Percentiles rank a stretch among this genome's conserved stretches.
Evolutionary conservation across 2,113 vertebrate genomes (phyloP).

Genomic region (Echinops telfairi): DNA sequence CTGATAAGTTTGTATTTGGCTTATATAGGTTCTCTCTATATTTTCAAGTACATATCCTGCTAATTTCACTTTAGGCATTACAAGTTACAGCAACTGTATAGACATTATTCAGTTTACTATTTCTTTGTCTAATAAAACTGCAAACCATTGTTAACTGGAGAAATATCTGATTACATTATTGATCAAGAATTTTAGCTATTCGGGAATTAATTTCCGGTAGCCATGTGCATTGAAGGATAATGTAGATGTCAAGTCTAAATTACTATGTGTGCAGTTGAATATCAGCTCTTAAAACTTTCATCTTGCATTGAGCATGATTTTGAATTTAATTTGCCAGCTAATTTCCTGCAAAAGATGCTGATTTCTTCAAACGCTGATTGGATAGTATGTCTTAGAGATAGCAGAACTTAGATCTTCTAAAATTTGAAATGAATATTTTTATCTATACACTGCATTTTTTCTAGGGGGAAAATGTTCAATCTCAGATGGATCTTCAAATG

Average conservation of each 20-base stretch:
- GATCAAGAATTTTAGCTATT: not conserved
- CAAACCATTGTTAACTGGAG: not conserved
- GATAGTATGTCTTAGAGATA: slow-evolving; percentile 37
- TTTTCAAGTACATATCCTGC: not conserved
- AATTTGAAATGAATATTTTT: slow-evolving; percentile 70
- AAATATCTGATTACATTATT: not conserved
- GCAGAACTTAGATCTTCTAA: slow-evolving; percentile 40
- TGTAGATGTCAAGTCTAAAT: not conserved
- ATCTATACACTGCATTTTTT: slow-evolving; percentile 60
- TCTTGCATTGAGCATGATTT: slow-evolving; percentile 23
- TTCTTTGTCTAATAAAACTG: not conserved
- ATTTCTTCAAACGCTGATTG: slow-evolving; percentile 63
- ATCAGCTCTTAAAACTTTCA: slow-evolving; percentile 39
- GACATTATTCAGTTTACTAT: not conserved
- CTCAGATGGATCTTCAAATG: slow-evolving; percentile 62
- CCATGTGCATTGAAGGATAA: slow-evolving; percentile 28
- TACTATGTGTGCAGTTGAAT: not conserved
- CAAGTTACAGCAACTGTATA: not conserved
- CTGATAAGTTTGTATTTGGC: too few species aligned
- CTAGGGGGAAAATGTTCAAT: slow-evolving; percentile 40
- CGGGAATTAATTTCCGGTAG: not conserved
- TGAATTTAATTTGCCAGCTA: slow-evolving; percentile 54
- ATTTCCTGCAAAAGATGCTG: slow-evolving; percentile 66
- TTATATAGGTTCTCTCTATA: too few species aligned
- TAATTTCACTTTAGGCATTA: not conserved